phyloP scores from a whole-genome alignment of 2,888 invertebrate species.

The Acronicta psi region DNA sequence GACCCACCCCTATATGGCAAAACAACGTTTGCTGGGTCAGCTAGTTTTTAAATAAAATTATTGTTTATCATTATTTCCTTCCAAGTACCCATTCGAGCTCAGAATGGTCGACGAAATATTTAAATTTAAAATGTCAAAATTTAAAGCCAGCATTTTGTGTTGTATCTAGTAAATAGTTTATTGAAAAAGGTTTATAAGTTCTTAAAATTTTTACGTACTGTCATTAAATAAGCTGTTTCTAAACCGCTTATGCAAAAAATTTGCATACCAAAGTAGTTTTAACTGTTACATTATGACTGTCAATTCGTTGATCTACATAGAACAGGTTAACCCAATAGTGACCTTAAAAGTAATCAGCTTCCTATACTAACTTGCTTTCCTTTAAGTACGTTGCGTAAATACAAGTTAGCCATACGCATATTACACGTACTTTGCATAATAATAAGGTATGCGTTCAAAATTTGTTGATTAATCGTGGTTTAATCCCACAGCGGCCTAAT shows the following conservation, averaged over 20 bases:
- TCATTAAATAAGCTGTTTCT: not conserved
- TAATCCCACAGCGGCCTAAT: not conserved
- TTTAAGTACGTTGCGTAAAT: slow-evolving; percentile 65
- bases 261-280: too few species aligned
- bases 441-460: slow-evolving; percentile 26
- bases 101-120: too few species aligned
- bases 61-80: too few species aligned
- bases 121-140: too few species aligned
- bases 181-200: too few species aligned
- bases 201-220: too few species aligned
- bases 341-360: slow-evolving; percentile 70
- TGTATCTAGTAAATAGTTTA: too few species aligned
- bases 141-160: too few species aligned
- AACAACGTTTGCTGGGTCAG: too few species aligned
- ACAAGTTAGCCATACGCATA: slow-evolving; percentile 45
- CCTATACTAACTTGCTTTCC: slow-evolving; percentile 75
- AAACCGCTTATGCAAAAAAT: not conserved
- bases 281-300: slow-evolving; percentile 22
- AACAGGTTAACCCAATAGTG: slow-evolving; percentile 64
- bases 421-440: slow-evolving; percentile 44
- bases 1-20: too few species aligned
- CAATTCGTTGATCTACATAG: slow-evolving; percentile 54
- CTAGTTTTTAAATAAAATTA: too few species aligned
- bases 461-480: slow-evolving; percentile 10
- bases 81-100: too few species aligned